Base-by-base conservation (phyloP, 2,888 invertebrate species). In the Agriotes lineatus region DNA sequence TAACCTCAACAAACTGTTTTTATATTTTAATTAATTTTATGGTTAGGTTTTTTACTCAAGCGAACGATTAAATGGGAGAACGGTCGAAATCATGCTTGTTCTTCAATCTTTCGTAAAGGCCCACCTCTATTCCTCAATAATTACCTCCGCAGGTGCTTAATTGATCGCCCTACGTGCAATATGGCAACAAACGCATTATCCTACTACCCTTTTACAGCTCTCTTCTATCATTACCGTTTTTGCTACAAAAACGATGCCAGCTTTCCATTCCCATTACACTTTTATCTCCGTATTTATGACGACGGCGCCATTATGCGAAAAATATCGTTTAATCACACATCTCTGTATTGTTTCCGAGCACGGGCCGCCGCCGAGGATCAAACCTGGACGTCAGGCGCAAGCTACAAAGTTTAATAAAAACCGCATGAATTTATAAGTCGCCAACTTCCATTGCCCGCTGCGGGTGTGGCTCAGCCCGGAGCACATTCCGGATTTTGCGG, bases 401-500 rank as follows among this genome's bases (percentile, higher is more conserved):
- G 56, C 56, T 56, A 42, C 63, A 54, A 56, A 61, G 35, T 61
- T 52, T 63, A 63, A 54, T 54, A 54, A 63, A 63, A 63, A 44
- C 54, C 44, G 44, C 63, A 54, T 54, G 30, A 63, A 63, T 63
- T 63, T 56, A 52, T 54, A 63, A 63, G 63, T 63, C 44, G 30
- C 63, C 44, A 54, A 52, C 63, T 33, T 14, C 42, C 52, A 56
- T 45, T 54, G 37, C 63, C 18, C 19, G 54, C 22, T 62, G 54
- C 35, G 50, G 48, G 56, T 54, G 37, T 45, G 57, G 33, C 25
- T 14, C 48, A 39, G 63, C 57, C 57, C 56, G 59, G 54, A 52
- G 66, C 42, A 52, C 18, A 35, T 54, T 56, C 56, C 61, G 61
- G 61, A 67, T 67, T 67, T 56, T 61, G 61, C 35, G 61, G 56